A percentile compares a stretch with the other conserved stretches of the same genome.
Evolutionary conservation across 2,113 vertebrate species (phyloP).

Genomic region (Callipepla californica): DNA sequence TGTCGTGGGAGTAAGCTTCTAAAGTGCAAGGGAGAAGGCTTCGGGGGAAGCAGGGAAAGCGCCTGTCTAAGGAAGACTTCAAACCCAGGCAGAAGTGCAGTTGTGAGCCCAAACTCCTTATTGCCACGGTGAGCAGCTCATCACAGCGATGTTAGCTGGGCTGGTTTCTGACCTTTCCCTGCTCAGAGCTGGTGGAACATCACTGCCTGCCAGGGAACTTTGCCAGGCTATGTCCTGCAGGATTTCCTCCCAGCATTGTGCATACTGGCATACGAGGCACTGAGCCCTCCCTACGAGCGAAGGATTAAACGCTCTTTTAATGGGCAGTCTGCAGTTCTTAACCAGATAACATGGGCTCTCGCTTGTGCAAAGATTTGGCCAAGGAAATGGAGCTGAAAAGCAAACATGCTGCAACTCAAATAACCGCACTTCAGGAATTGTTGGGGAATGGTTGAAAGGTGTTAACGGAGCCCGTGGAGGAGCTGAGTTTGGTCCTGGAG

Average conservation of each 20-base stretch:
- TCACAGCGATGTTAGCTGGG: not conserved
- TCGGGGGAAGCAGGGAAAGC: not conserved
- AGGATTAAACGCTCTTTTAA: conserved; percentile 53
- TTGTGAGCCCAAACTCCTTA: not conserved
- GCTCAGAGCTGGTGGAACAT: not conserved
- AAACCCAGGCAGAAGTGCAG: not conserved
- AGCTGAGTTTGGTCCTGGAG: accelerated
- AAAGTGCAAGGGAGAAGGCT: not conserved
- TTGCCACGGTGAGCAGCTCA: conserved; percentile 2
- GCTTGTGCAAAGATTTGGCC: not conserved
- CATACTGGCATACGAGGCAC: conserved; percentile 14
- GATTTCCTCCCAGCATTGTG: conserved; percentile 35
- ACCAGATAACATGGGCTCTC: not conserved
- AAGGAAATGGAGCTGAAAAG: not conserved
- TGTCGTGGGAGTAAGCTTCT: conserved; percentile 20
- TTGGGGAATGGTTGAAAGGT: not conserved
- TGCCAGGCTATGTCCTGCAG: conserved; percentile 22
- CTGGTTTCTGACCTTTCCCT: not conserved
- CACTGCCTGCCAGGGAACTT: conserved; percentile 12
- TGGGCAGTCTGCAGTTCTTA: not conserved
- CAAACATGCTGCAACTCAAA: conserved; percentile 7
- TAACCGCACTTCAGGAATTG: not conserved
- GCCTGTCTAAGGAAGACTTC: not conserved
- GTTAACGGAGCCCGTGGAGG: not conserved
- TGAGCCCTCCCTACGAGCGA: not conserved